Evolutionary conservation across 2,888 invertebrate species (phyloP), one percentile per base, ranked within the genome.

Genomic region (Troides aeacus): DNA sequence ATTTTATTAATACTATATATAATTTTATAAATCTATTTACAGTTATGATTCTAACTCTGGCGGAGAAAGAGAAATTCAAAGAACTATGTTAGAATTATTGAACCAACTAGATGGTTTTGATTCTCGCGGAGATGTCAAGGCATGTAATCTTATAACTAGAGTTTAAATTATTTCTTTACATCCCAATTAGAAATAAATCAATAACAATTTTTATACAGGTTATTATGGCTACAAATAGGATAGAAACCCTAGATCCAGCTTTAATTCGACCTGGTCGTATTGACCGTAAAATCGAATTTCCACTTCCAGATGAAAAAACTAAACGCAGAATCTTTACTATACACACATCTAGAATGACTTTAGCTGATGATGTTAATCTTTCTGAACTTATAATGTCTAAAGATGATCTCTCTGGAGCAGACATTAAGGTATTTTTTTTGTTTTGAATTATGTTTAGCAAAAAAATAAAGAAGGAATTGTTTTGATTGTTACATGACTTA

Each of bases 51-150:
- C 99, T 0, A 99, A 99, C 88, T 99, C 99, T 66, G 99, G 99
- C 57, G 99, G 99, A 71, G 99, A 99, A 87, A 94, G 99, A 74
- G 99, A 99, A 94, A 99, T 99, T 85, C 99, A 99, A 88, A 95
- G 99, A 86, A 99, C 99, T 71, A 99, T 99, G 99, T 95, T 99
- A 89, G 99, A 99, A 88, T 93, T 99, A 71, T 94, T 99, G 18
- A 99, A 99, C 92, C 99, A 99, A 87, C 93, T 99, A 64, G 99
- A 99, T 92, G 99, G 99, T 70, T 99, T 98, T 90, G 98, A 99
- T 92, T 98, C 98, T 0, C 94, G 98, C 67, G 99, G 98, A 24
- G 99, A 99, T 94, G 98, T 98, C 8, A 99, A 99, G 94, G 97
- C 97, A 84, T 24, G 62, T 24, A 3, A 21, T 53, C 21, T 1